A percentile compares a stretch with the other conserved stretches of the same genome.
Conservation (phyloP, 2,888 invertebrate genomes). For the Epirrhoe alternata region DNA sequence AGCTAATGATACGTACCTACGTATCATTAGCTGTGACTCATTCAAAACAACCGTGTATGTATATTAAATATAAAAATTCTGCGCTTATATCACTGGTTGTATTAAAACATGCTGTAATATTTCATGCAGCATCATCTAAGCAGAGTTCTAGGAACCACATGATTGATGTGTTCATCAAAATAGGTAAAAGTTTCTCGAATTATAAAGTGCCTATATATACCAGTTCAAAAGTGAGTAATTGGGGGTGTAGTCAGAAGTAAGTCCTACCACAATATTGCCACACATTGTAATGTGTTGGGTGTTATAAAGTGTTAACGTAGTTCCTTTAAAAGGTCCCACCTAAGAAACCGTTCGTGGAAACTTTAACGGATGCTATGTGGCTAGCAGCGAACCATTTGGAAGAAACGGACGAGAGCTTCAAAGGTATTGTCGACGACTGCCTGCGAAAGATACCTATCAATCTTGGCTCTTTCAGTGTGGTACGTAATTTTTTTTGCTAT, state of each 20-base stretch:
- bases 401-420: constrained; percentile 83
- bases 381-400: constrained; percentile 87
- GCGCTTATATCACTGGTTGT: no score
- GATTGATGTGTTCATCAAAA: background rate
- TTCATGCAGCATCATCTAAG: no score
- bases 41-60: background rate
- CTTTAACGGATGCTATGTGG: constrained; percentile 90
- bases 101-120: no score
- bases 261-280: no score
- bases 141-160: background rate
- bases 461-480: constrained; percentile 86
- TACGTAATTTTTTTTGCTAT: constrained; percentile 50
- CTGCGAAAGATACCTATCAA: constrained; percentile 82
- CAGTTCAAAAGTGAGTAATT: no score
- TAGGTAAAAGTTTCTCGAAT: background rate
- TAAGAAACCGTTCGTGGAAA: constrained; percentile 86
- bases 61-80: background rate
- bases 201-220: background rate
- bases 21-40: background rate
- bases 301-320: background rate
- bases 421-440: constrained; percentile 81
- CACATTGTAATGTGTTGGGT: background rate
- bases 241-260: no score
- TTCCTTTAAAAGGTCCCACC: constrained; percentile 61
- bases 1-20: background rate